Conservation (phyloP, 2,113 vertebrate species). For the Oxygymnocypris stewartii region DNA sequence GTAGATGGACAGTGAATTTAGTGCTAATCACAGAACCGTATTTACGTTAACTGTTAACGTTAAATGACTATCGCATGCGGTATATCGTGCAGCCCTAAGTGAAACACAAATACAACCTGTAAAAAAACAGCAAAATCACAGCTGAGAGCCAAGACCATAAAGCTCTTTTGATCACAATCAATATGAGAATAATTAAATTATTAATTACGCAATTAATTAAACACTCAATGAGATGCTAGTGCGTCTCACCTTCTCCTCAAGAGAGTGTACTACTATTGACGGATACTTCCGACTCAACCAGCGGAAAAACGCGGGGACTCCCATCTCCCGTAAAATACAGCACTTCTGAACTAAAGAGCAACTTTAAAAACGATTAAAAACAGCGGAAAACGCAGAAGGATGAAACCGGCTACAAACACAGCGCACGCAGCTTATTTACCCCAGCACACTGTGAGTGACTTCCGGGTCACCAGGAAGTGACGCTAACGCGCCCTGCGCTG, state of each 20-base stretch:
- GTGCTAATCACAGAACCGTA: too few relatives aligned
- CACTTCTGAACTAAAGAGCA: not conserved
- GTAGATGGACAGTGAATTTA: too few relatives aligned
- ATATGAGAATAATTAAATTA: not conserved
- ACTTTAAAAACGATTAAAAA: slow-evolving; percentile 63
- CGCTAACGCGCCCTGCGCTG: not conserved
- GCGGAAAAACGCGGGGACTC: slow-evolving; percentile 96
- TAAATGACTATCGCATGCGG: too few relatives aligned
- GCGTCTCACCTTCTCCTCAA: slow-evolving; percentile 87
- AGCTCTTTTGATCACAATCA: not conserved
- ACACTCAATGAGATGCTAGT: not conserved
- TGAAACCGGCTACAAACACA: not conserved
- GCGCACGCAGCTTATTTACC: not conserved
- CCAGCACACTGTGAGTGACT: slow-evolving; percentile 24
- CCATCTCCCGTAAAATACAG: slow-evolving; percentile 76
- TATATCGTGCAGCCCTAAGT: too few relatives aligned
- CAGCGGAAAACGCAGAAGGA: not conserved
- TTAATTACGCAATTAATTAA: not conserved
- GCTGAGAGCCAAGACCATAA: not conserved
- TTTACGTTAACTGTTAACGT: too few relatives aligned
- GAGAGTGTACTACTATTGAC: slow-evolving; percentile 88
- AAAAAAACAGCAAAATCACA: not conserved
- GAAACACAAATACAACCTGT: not conserved
- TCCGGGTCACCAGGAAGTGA: slow-evolving; percentile 50
- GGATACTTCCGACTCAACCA: slow-evolving; percentile 97